Conservation (phyloP, 1,140 invertebrate species). For the Listronotus oregonensis region DNA sequence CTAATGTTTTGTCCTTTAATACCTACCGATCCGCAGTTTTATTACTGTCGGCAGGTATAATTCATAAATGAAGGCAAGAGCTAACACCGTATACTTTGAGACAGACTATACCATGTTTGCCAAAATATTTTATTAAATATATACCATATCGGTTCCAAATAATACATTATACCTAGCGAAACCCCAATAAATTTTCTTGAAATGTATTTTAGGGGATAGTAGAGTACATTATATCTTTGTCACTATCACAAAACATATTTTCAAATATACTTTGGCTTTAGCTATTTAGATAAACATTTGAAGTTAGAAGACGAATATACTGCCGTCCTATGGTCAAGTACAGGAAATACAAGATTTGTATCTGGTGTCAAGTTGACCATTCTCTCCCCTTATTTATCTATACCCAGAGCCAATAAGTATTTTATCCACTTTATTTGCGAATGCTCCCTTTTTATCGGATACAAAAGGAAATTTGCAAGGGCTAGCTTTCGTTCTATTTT, state of each 20-base stretch:
- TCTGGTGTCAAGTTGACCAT: slow-evolving; percentile 47
- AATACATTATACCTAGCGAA: slow-evolving; percentile 7
- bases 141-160: background rate
- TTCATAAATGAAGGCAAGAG: too few species aligned
- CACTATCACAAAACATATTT: slow-evolving; percentile 23
- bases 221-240: background rate
- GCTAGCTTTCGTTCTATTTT: slow-evolving; percentile 9
- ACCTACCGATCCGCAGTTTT: too few species aligned
- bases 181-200: background rate
- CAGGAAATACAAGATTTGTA: slow-evolving; percentile 52
- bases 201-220: slow-evolving; percentile 3
- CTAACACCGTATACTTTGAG: too few species aligned
- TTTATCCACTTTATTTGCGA: slow-evolving; percentile 21
- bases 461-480: slow-evolving; percentile 23
- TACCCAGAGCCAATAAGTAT: slow-evolving; percentile 18
- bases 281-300: slow-evolving; percentile 50
- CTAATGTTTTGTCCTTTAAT: too few species aligned
- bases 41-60: too few species aligned
- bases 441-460: slow-evolving; percentile 26
- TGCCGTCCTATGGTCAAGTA: slow-evolving; percentile 47
- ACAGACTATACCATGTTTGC: too few species aligned
- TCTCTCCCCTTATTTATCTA: slow-evolving; percentile 44
- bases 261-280: slow-evolving; percentile 22
- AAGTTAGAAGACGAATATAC: slow-evolving; percentile 41
- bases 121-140: too few species aligned